A percentile compares a stretch with the other conserved stretches of the same genome.
Conservation (phyloP, 2,113 vertebrate species). For the Tichodroma muraria region DNA sequence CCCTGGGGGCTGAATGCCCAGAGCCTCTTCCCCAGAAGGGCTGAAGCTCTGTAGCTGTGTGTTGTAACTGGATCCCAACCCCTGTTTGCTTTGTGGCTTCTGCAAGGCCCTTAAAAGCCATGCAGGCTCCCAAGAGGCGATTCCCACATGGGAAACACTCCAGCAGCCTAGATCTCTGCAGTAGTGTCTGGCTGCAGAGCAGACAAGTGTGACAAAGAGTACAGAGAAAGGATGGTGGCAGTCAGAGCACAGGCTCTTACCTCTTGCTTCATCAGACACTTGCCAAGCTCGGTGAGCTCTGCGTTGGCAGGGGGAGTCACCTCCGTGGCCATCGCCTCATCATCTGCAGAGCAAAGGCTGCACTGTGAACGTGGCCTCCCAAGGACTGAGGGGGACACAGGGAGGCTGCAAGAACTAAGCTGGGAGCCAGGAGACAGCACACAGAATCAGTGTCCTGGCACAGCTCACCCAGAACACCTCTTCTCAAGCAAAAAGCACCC, state of each 20-base stretch:
- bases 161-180: background rate
- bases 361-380: background rate
- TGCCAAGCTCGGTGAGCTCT: constrained; percentile 91
- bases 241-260: constrained; percentile 52
- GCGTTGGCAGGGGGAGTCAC: constrained; percentile 65
- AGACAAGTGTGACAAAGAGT: background rate
- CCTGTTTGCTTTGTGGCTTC: background rate
- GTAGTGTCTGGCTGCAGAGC: background rate
- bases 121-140: background rate
- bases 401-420: background rate
- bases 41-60: background rate
- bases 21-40: background rate
- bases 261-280: constrained; percentile 88
- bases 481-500: background rate
- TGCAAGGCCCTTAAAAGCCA: background rate
- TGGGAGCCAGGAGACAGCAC: background rate
- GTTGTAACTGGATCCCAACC: background rate
- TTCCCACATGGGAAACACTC: background rate
- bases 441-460: background rate
- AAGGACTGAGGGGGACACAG: background rate
- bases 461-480: background rate
- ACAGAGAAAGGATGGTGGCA: background rate
- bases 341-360: constrained; percentile 71
- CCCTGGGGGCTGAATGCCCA: background rate
- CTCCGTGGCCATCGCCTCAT: constrained; percentile 88